phyloP scores from a whole-genome alignment of 2,888 invertebrate species.

The Diaprepes abbreviatus region DNA sequence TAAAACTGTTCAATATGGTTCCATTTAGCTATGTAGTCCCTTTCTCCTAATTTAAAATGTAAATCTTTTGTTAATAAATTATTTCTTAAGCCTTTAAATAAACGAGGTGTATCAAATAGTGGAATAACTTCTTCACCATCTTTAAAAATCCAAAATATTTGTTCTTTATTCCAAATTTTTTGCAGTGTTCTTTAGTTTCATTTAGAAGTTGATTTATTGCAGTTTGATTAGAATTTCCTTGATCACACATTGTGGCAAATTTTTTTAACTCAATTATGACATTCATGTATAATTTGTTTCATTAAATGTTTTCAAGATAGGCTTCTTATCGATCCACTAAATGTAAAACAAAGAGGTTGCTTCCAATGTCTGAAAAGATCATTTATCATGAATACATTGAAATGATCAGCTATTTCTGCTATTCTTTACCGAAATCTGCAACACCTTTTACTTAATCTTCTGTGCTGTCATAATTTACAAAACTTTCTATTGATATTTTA shows the following conservation, averaged over 20 bases:
- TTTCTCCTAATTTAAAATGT: not conserved
- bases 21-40: not conserved
- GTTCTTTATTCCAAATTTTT: too few species aligned
- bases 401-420: not conserved
- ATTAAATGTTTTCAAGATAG: not conserved
- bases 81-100: not conserved
- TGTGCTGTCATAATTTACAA: not conserved
- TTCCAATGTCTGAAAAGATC: not conserved
- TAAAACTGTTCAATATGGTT: not conserved
- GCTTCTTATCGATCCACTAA: not conserved
- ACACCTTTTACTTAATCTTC: not conserved
- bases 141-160: not conserved
- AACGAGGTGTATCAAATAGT: not conserved
- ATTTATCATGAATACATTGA: too few species aligned
- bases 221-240: not conserved
- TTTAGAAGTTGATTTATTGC: not conserved
- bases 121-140: not conserved
- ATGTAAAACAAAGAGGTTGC: not conserved
- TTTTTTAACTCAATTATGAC: not conserved
- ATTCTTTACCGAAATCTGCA: not conserved
- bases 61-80: not conserved
- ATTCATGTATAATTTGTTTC: not conserved
- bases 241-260: not conserved
- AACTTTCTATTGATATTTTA: conserved; percentile 3
- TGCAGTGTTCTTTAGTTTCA: too few species aligned